Evolutionary conservation across 2,113 vertebrate genomes (phyloP).

Genomic region (Anhinga rufa): DNA sequence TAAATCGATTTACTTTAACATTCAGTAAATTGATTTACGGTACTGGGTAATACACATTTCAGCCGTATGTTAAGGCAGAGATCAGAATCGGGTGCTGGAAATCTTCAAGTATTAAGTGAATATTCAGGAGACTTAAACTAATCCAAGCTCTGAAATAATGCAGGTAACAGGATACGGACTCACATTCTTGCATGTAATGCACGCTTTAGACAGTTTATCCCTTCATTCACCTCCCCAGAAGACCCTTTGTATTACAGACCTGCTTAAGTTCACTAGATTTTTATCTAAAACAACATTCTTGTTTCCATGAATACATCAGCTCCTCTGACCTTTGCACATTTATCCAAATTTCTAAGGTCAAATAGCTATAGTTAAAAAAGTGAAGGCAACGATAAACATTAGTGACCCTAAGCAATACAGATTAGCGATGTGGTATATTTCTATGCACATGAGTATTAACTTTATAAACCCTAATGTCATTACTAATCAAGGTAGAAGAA

Average conservation of each 20-base stretch:
- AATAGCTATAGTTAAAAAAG: constrained; percentile 1
- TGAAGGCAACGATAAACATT: constrained; percentile 46
- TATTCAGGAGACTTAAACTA: constrained; percentile 15
- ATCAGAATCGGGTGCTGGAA: neutral
- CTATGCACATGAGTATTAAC: neutral
- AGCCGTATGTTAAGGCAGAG: neutral
- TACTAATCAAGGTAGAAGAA: neutral
- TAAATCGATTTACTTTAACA: neutral
- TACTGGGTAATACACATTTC: neutral
- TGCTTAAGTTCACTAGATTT: constrained; percentile 59
- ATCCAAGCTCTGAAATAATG: constrained; percentile 26
- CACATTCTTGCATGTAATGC: constrained; percentile 51
- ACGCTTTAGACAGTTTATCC: constrained; percentile 32
- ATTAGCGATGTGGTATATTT: neutral
- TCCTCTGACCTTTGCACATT: constrained; percentile 47
- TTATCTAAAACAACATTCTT: constrained; percentile 61
- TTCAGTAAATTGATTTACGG: neutral
- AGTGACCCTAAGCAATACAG: neutral
- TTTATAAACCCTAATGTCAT: neutral
- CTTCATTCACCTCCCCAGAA: constrained; percentile 57
- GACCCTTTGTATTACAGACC: constrained; percentile 54
- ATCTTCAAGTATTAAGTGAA: constrained; percentile 3
- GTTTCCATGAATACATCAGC: constrained; percentile 44
- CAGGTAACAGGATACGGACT: constrained; percentile 31
- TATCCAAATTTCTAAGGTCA: constrained; percentile 46